Base-by-base conservation (phyloP, 2,797 vertebrate species). In the Chanos chanos region DNA sequence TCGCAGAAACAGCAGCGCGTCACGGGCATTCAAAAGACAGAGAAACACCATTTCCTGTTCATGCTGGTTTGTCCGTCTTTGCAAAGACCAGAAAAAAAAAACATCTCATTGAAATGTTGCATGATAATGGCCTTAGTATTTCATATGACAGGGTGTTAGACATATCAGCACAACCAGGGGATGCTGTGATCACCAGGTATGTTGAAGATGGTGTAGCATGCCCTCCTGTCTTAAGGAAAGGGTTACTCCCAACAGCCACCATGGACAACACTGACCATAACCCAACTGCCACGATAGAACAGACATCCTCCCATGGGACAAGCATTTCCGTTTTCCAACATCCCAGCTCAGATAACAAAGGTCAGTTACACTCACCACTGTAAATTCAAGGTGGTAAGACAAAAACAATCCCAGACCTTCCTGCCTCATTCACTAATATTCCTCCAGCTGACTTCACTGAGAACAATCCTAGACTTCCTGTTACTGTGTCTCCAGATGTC, bases 31-130 rank as follows among this genome's bases (percentile, higher is more conserved):
- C 53, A 7, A 65, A 49, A 28, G 41, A 49, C 24, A 2, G 53
- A 12, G 62, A 65, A 15, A 49, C 62, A 30, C 31, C 40, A 33
- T 57, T 65, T 19, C 30, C 62, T 15, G 39, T 65, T n/a, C 55
- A 57, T 19, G 31, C 64, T 7, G 61, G 61, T 16, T 56, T 64
- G 22, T 48, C 61, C 15, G 18, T 64, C 6, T 57, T 21, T 45
- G 25, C 28, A 7, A 55, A 65, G 4, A 55, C 52, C 9, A 65
- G 62, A 49, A 65, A 58, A 15, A 48, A 16, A 28, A 5, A 19
- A 10, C n/a, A n/a, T n/a, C 43, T 65, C 15, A 21, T 65, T 24
- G 51, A 65, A 36, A 33, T 57, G 40, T 28, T 64, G 6, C 40
- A 39, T 45, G 61, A 64, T 3, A 10, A 57, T 36, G 28, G 16